phyloP scores from a whole-genome alignment of 2,797 vertebrate species.

The Poecile montanus region DNA sequence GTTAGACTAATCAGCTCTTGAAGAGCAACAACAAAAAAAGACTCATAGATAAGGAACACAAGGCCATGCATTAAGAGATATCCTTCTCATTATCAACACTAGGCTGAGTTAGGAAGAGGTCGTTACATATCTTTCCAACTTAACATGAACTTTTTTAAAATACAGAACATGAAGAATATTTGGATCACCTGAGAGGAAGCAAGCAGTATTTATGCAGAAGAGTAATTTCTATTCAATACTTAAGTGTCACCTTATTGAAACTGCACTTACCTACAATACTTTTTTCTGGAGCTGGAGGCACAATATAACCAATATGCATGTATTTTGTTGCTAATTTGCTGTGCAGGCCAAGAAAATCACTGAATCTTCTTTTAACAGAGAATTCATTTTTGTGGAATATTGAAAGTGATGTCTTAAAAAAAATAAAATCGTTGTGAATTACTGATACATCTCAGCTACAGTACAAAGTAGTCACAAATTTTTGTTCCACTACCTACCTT shows the following conservation, averaged over 20 bases:
- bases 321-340: slow-evolving; percentile 95
- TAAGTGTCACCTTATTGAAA: neutral
- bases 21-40: neutral
- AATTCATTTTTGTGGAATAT: slow-evolving; percentile 88
- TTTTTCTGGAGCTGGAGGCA: slow-evolving; percentile 95
- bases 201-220: neutral
- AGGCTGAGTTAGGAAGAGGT: neutral
- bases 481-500: slow-evolving; percentile 78
- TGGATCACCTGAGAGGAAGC: neutral
- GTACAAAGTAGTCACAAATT: neutral
- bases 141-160: neutral
- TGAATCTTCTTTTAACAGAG: slow-evolving; percentile 93
- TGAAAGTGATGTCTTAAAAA: slow-evolving; percentile 77
- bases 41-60: neutral
- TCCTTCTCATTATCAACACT: neutral
- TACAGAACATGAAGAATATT: neutral
- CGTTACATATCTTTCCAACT: neutral
- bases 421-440: neutral
- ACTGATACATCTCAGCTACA: neutral
- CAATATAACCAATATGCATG: slow-evolving; percentile 92
- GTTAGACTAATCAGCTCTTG: neutral
- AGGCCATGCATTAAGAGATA: neutral
- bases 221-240: neutral
- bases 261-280: slow-evolving; percentile 93
- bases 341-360: slow-evolving; percentile 95